Conservation (phyloP, 2,113 vertebrate species). For the Ceratotherium simum region DNA sequence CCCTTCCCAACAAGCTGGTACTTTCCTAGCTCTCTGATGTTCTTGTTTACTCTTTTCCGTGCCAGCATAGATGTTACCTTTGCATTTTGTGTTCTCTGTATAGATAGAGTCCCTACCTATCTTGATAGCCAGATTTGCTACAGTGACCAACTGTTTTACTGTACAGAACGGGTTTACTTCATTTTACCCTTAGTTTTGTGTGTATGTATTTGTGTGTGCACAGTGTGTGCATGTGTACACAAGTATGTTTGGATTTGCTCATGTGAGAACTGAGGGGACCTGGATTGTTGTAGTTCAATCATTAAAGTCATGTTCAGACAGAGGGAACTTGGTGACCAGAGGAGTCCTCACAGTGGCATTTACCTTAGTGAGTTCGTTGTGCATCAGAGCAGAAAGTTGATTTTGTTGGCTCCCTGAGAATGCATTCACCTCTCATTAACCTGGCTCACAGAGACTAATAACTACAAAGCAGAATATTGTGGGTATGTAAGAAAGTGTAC, state of each 20-base stretch:
- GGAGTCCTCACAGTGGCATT: not conserved
- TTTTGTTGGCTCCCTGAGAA: not conserved
- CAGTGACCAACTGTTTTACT: not conserved
- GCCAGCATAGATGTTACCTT: not conserved
- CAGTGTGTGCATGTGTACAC: not conserved
- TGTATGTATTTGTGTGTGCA: not conserved
- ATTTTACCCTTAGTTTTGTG: not conserved
- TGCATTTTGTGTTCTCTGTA: constrained; percentile 41
- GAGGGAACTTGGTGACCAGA: not conserved
- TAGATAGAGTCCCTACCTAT: not conserved
- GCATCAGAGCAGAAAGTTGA: not conserved
- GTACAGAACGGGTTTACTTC: not conserved
- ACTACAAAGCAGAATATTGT: not conserved
- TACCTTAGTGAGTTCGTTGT: not conserved
- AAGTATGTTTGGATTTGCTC: not conserved
- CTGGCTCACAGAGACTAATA: not conserved
- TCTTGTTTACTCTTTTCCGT: constrained; percentile 25
- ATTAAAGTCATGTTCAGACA: not conserved
- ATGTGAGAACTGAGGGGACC: not conserved
- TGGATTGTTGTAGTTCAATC: not conserved
- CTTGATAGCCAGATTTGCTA: not conserved
- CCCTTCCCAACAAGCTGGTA: not conserved
- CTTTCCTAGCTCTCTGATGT: not conserved
- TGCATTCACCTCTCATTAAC: not conserved
- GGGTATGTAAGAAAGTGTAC: not conserved